phyloP scores from a whole-genome alignment of 2,888 invertebrate species.

The Hesperia comma region DNA sequence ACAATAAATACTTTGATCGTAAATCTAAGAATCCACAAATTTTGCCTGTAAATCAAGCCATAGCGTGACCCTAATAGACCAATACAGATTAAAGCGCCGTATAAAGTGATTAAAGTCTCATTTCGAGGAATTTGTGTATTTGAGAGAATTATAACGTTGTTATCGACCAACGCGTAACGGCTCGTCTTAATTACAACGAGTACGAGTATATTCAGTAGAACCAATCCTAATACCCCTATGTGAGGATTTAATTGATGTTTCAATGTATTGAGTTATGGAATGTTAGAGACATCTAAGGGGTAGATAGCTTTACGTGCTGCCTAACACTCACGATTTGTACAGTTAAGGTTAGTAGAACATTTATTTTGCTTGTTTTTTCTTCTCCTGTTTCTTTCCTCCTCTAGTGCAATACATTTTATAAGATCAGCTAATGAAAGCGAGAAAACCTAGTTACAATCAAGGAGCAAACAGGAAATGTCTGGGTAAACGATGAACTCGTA shows the following conservation, averaged over 20 bases:
- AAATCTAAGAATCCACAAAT: conserved; percentile 54
- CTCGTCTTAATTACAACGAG: conserved; percentile 45
- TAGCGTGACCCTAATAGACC: conserved; percentile 64
- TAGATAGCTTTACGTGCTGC: too few relatives aligned
- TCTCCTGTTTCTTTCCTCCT: too few relatives aligned
- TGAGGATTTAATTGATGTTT: conserved; percentile 1
- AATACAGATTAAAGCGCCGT: conserved; percentile 69
- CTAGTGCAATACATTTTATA: too few relatives aligned
- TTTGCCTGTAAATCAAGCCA: conserved; percentile 66
- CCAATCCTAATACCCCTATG: background rate
- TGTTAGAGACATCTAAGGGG: too few relatives aligned
- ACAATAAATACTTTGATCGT: conserved; percentile 46
- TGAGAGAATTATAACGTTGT: conserved; percentile 73
- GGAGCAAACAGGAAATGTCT: conserved; percentile 59
- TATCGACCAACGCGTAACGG: conserved; percentile 63
- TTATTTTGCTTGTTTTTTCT: too few relatives aligned
- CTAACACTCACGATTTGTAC: too few relatives aligned
- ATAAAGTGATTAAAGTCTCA: conserved; percentile 80
- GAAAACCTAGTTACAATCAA: conserved; percentile 55
- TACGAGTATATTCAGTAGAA: conserved; percentile 23
- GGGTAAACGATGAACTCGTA: conserved; percentile 51
- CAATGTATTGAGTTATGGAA: background rate
- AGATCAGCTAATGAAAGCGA: too few relatives aligned
- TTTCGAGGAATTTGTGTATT: conserved; percentile 66
- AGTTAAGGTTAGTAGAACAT: too few relatives aligned